Evolutionary conservation across 2,113 vertebrate genomes (phyloP).

Genomic region (rabbit (Oryctolagus cuniculus)): mOryCun1.1 NC_091440.1:68580501-68581000

Average conservation of each 20-base stretch:
- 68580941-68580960: neutral
- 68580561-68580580: neutral
- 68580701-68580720: neutral
- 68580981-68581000: too few relatives aligned
- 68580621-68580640: neutral
- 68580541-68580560: neutral
- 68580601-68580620: neutral
- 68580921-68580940: constrained; percentile 19
- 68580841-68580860: too few relatives aligned
- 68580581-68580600: neutral
- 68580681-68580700: constrained; percentile 1
- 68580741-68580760: neutral
- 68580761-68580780: neutral
- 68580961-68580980: too few relatives aligned
- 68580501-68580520: neutral
- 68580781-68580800: constrained; percentile 18
- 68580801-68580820: neutral
- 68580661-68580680: neutral
- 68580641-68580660: constrained; percentile 39
- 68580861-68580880: too few relatives aligned
- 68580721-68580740: constrained; percentile 44
- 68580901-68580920: constrained; percentile 31
- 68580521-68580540: neutral
- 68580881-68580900: constrained; percentile 14
- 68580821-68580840: constrained; percentile 13